Conservation (phyloP, 2,888 invertebrate genomes). For the Zaprionus bogoriensis region DNA sequence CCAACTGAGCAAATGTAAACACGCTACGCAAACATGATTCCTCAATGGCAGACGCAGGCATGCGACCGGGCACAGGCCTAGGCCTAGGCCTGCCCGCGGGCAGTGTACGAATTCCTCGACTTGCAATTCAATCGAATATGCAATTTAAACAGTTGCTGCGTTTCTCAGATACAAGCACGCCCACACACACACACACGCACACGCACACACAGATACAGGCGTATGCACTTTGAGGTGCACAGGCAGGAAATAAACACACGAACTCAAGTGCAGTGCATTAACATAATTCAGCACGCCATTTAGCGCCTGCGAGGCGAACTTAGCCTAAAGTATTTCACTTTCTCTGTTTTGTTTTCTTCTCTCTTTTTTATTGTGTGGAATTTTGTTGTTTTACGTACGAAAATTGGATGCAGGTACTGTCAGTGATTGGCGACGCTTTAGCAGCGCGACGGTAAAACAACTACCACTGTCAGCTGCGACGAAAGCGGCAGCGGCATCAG, state of each 20-base stretch:
- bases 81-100: too few relatives aligned
- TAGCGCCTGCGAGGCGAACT: background rate
- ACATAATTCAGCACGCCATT: conserved; percentile 15
- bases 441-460: conserved; percentile 50
- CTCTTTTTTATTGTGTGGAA: too few relatives aligned
- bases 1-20: conserved; percentile 17
- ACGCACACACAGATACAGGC: background rate
- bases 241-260: conserved; percentile 14
- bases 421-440: conserved; percentile 33
- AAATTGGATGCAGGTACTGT: conserved; percentile 37
- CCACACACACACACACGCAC: background rate
- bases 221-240: background rate
- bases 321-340: conserved; percentile 23
- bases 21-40: conserved; percentile 17
- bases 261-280: conserved; percentile 1
- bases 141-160: conserved; percentile 51
- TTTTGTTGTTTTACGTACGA: conserved; percentile 47
- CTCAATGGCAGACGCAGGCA: conserved; percentile 6
- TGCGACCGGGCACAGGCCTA: conserved; percentile 1
- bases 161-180: conserved; percentile 37
- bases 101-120: conserved; percentile 13
- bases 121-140: conserved; percentile 35
- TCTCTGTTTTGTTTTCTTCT: conserved; percentile 40
- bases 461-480: conserved; percentile 48
- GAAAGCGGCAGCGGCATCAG: conserved; percentile 19